Evolutionary conservation across 2,113 vertebrate genomes (phyloP).

Genomic region (Callaeas wilsoni): DNA sequence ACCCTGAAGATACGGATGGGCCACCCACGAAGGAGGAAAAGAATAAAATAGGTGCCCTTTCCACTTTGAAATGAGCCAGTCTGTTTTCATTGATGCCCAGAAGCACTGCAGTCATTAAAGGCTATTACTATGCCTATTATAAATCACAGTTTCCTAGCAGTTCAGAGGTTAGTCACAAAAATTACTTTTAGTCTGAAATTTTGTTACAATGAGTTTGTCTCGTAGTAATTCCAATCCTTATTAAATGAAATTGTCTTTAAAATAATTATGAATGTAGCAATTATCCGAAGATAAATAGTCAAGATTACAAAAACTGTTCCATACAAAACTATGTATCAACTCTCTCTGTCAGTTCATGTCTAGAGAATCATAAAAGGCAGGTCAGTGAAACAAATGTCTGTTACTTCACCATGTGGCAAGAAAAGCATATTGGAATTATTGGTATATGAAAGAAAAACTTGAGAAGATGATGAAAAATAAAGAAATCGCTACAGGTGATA

Average conservation of each 20-base stretch:
- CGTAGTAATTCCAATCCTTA: not conserved
- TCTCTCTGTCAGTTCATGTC: not conserved
- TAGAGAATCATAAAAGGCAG: not conserved
- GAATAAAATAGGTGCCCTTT: not conserved
- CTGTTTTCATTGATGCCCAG: not conserved
- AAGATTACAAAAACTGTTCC: not conserved
- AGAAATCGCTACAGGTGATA: not conserved
- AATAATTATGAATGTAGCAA: not conserved
- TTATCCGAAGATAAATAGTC: not conserved
- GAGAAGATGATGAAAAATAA: not conserved
- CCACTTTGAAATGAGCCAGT: slow-evolving; percentile 9
- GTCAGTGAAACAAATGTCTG: not conserved
- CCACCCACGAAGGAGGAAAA: not conserved
- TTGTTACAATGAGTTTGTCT: not conserved
- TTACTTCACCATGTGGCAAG: not conserved
- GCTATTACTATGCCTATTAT: slow-evolving; percentile 43
- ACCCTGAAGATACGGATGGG: not conserved
- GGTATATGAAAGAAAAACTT: not conserved
- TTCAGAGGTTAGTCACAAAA: slow-evolving; percentile 28
- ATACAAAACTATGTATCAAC: not conserved
- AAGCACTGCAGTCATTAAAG: slow-evolving; percentile 37
- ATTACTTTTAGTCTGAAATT: not conserved
- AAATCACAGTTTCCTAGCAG: slow-evolving; percentile 37
- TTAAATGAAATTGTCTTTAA: not conserved
- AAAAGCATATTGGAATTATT: not conserved